Evolutionary conservation across 2,113 vertebrate species (phyloP).

Genomic region (Pollachius pollachius): DNA sequence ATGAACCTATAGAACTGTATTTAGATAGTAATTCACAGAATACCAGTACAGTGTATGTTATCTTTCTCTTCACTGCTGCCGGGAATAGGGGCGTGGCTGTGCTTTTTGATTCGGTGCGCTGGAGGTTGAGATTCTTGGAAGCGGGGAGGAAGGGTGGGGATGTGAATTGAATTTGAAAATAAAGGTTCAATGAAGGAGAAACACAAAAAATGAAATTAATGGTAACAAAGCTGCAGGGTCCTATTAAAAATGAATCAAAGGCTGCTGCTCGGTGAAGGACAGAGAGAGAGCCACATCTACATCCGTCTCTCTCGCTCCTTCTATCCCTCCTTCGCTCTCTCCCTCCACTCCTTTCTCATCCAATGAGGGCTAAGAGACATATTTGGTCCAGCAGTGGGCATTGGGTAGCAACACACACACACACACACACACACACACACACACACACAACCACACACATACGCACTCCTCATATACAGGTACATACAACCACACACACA

Average conservation of each 20-base stretch:
- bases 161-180: constrained; percentile 31
- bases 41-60: no score
- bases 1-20: no score
- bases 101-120: no score
- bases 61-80: no score
- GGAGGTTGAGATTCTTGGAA: not conserved
- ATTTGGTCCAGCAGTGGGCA: constrained; percentile 1
- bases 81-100: no score
- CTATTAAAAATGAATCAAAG: constrained; percentile 59
- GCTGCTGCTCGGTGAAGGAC: constrained; percentile 23
- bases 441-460: no score
- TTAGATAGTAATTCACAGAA: no score
- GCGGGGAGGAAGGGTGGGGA: constrained; percentile 13
- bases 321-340: no score
- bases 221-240: constrained; percentile 38
- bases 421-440: no score
- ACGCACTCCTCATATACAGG: no score
- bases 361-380: constrained; percentile 20
- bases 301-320: not conserved
- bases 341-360: constrained; percentile 21
- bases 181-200: constrained; percentile 23
- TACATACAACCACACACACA: no score
- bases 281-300: constrained; percentile 9
- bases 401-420: no score
- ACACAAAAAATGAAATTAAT: not conserved